Base-by-base conservation (phyloP, 2,113 vertebrate genomes). In the Chamaea fasciata region DNA sequence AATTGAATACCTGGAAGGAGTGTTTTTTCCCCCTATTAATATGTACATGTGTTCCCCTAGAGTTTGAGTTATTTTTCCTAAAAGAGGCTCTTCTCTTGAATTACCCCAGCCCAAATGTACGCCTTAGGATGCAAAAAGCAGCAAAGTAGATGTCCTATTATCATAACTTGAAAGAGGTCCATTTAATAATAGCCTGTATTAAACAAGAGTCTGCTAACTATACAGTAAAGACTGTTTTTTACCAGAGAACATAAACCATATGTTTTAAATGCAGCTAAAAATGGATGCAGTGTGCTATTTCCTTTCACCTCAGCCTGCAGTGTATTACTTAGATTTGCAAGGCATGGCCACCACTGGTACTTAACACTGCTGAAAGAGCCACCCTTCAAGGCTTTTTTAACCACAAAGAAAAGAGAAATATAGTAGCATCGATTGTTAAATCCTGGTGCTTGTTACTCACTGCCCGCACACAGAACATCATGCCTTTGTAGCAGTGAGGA, bases 371-470 rank as follows among this genome's bases (percentile, higher is more conserved):
- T 84, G 94, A 96, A 95, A 87, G 47, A 92, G 87, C 92, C 88
- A 86, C 92, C 95, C 94, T 95, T 97, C 96, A 92, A 96, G 97
- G 94, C 95, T 97, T 96, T 91, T 95, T 96, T 95, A 89, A 94
- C 95, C 95, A 91, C 97, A 96, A 96, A 97, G 97, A 95, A 95
- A 97, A 93, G 96, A 98, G 97, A 98, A 97, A 98, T 97, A 97
- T 93, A 97, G 97, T 96, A 73, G 96, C 98, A 98, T 98, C 81
- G 97, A 98, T 97, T 96, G 98, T 95, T 98, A 96, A 97, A 97
- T 97, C 97, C 98, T 98, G 46, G 62, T 74, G 94, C 96, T 97
- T 92, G 95, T 97, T 98, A 97, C 96, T 96, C 89, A 92, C 96
- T 96, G 96, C 96, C 98, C 95, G 75, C 98, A 73, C 96, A 94